Conservation (phyloP, 30 jellyfish, hydroid and myxozoan genomes). For the Rhopilema esculentum region DNA sequence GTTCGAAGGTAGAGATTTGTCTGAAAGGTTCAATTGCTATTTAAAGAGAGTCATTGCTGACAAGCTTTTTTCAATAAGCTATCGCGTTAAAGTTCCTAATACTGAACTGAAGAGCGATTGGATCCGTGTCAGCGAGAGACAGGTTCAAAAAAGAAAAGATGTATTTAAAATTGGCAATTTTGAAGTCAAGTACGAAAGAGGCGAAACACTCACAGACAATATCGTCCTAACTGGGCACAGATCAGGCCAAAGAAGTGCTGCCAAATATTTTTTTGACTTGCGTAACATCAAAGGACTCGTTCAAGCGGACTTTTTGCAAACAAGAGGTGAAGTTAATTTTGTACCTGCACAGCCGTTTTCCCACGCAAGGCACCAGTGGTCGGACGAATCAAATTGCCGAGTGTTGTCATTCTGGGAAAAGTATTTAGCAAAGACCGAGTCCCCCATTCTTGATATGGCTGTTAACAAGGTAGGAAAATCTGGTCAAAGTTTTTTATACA, state of each 20-base stretch:
- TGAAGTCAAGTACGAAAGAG: constrained; percentile 7
- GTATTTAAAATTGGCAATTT: not conserved
- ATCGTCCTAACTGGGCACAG: constrained; percentile 5
- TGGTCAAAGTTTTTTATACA: not conserved
- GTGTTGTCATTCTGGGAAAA: constrained; percentile 21
- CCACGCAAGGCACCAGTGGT: constrained; percentile 8
- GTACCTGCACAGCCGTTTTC: constrained; percentile 33
- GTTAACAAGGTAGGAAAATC: not conserved
- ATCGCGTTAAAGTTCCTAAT: constrained; percentile 29
- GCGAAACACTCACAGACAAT: not conserved
- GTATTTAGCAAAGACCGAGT: not conserved
- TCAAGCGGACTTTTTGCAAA: not conserved
- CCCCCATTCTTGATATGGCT: not conserved
- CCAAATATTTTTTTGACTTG: not conserved
- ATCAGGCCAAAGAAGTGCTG: too few relatives aligned
- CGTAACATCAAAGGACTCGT: not conserved
- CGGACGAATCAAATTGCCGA: constrained; percentile 13
- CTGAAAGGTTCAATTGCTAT: constrained; percentile 36
- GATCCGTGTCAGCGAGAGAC: constrained; percentile 18
- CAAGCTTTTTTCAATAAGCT: constrained; percentile 18
- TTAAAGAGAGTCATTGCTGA: constrained; percentile 19
- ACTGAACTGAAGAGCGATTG: constrained; percentile 18
- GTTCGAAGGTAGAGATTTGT: constrained; percentile 15
- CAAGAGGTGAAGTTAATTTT: not conserved
- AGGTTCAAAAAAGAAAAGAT: not conserved